Percentiles rank a stretch among this genome's conserved stretches.
Conservation (phyloP, 2,113 vertebrate species). For the Platichthys flesus region DNA sequence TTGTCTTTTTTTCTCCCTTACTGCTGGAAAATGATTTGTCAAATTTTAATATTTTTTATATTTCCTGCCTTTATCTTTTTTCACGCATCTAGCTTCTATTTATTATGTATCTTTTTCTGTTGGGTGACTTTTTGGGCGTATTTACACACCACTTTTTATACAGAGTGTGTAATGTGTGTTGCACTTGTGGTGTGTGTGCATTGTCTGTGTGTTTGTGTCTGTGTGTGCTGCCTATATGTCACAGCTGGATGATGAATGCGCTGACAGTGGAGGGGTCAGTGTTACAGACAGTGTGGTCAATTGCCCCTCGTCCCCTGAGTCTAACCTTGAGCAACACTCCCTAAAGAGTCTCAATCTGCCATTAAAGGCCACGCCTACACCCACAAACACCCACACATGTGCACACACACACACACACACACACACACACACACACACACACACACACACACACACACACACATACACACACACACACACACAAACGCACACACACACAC, state of each 20-base stretch:
- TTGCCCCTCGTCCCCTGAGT: slow-evolving; percentile 75
- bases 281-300: slow-evolving; percentile 83
- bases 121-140: neutral
- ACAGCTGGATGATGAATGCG: slow-evolving; percentile 80
- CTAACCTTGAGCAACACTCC: slow-evolving; percentile 77
- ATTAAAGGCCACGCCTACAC: slow-evolving; percentile 57
- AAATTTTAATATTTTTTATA: slow-evolving; percentile 13
- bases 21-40: slow-evolving; percentile 14
- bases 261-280: slow-evolving; percentile 77
- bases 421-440: slow-evolving; percentile 23
- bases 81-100: neutral
- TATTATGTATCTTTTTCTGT: neutral
- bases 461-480: neutral
- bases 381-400: slow-evolving; percentile 15
- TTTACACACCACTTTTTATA: slow-evolving; percentile 3
- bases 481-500: slow-evolving; percentile 21
- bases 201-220: slow-evolving; percentile 24
- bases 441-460: neutral
- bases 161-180: slow-evolving; percentile 9
- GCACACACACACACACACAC: slow-evolving; percentile 7
- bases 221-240: slow-evolving; percentile 54
- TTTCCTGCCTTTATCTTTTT: slow-evolving; percentile 21
- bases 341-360: slow-evolving; percentile 77
- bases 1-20: slow-evolving; percentile 13
- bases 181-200: slow-evolving; percentile 24